phyloP scores from a whole-genome alignment of 2,888 invertebrate species.

The Tetragnatha montana region DNA sequence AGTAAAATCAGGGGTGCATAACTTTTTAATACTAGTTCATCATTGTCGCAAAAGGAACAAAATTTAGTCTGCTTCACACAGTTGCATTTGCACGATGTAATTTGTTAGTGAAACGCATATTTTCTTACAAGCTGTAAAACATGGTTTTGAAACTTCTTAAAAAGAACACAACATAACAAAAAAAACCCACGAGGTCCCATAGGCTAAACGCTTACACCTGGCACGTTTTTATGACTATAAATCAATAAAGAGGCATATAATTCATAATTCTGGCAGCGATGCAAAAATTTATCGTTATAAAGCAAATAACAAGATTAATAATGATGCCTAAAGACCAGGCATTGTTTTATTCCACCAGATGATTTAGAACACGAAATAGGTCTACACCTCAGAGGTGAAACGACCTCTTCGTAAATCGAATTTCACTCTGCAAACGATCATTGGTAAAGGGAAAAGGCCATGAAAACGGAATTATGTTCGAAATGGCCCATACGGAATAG shows the following conservation, averaged over 20 bases:
- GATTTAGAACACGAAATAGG: not conserved
- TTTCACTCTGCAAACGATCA: not conserved
- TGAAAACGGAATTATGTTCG: not conserved
- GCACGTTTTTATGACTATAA: no score
- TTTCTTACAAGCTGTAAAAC: no score
- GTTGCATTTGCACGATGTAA: no score
- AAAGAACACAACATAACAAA: no score
- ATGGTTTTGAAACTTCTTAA: no score
- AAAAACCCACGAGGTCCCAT: no score
- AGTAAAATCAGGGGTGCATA: no score
- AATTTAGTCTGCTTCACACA: no score
- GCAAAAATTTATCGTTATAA: not conserved
- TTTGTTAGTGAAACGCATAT: no score
- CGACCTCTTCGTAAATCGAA: not conserved
- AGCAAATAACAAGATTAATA: not conserved
- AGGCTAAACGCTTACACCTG: no score
- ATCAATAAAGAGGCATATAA: not conserved
- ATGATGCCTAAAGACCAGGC: not conserved
- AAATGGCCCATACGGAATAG: not conserved
- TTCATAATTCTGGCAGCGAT: not conserved
- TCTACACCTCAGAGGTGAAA: not conserved
- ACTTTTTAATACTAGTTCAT: no score
- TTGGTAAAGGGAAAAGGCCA: not conserved
- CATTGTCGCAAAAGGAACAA: no score
- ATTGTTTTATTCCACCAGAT: not conserved